A percentile compares a stretch with the other conserved stretches of the same genome.
Conservation (phyloP, 2,113 vertebrate genomes). For the Thermophis baileyi region DNA sequence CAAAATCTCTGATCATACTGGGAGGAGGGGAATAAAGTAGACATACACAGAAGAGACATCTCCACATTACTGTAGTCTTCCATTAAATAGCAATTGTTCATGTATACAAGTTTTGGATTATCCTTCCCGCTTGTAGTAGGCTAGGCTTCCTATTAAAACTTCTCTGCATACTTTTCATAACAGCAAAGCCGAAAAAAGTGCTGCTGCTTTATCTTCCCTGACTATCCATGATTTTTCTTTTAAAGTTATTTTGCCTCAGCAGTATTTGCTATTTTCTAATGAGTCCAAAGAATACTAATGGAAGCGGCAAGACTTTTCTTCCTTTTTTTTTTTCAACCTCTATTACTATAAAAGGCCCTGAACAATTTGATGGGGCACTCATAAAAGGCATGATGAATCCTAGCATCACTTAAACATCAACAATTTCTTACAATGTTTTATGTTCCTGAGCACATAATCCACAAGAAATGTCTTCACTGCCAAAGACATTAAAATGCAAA, state of each 20-base stretch:
- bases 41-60: background rate
- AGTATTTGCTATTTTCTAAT: background rate
- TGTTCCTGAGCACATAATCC: background rate
- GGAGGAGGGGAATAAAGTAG: background rate
- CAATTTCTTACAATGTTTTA: conserved; percentile 9
- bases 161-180: background rate
- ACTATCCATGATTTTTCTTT: background rate
- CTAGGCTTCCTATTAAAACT: background rate
- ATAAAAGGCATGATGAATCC: conserved; percentile 4
- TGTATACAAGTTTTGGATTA: background rate
- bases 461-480: background rate
- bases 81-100: background rate
- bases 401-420: conserved; percentile 19
- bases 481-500: background rate
- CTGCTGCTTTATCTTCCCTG: background rate
- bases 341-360: conserved; percentile 9
- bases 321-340: background rate
- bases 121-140: background rate
- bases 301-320: background rate
- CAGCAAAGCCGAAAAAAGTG: background rate
- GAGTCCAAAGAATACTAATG: background rate
- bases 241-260: background rate
- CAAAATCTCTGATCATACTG: background rate
- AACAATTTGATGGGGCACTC: background rate
- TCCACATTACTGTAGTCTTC: too few relatives aligned